Conservation (phyloP, 2,888 invertebrate genomes). For the Eupeodes luniger region DNA sequence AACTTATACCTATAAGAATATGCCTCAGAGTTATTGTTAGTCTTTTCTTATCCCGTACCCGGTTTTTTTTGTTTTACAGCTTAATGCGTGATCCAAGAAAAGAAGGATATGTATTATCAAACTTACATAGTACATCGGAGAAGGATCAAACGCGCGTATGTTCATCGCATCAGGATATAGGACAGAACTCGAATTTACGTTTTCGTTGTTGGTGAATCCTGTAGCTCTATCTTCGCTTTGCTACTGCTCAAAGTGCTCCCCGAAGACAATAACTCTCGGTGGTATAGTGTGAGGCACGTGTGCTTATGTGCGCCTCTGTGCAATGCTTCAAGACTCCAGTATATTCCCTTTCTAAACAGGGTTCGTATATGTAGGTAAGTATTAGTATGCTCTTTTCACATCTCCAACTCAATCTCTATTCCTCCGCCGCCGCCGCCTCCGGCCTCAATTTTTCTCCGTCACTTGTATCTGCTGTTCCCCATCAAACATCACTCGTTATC, state of each 20-base stretch:
- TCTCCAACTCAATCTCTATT: slow-evolving; percentile 66
- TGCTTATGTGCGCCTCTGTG: slow-evolving; percentile 13
- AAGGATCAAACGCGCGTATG: slow-evolving; percentile 37
- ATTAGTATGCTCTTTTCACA: slow-evolving; percentile 70
- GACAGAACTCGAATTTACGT: slow-evolving; percentile 52
- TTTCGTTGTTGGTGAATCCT: not conserved
- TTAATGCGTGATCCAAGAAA: slow-evolving; percentile 24
- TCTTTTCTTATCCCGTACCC: slow-evolving; percentile 10
- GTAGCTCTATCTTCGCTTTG: not conserved
- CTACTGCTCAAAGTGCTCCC: slow-evolving; percentile 18
- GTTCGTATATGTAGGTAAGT: not conserved
- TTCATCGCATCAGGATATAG: slow-evolving; percentile 28
- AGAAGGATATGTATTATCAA: slow-evolving; percentile 6
- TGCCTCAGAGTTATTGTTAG: slow-evolving; percentile 20
- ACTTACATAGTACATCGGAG: slow-evolving; percentile 11
- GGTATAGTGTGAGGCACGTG: not conserved
- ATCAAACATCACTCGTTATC: slow-evolving; percentile 68
- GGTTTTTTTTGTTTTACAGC: slow-evolving; percentile 25
- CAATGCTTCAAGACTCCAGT: not conserved
- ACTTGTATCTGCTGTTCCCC: slow-evolving; percentile 56
- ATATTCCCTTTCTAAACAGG: too few species aligned
- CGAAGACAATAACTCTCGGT: slow-evolving; percentile 16
- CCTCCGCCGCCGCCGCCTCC: slow-evolving; percentile 50
- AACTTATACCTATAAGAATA: not conserved
- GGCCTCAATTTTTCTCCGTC: slow-evolving; percentile 62